Base-by-base conservation (phyloP, 2,888 invertebrate species). In the Pammene aurita region DNA sequence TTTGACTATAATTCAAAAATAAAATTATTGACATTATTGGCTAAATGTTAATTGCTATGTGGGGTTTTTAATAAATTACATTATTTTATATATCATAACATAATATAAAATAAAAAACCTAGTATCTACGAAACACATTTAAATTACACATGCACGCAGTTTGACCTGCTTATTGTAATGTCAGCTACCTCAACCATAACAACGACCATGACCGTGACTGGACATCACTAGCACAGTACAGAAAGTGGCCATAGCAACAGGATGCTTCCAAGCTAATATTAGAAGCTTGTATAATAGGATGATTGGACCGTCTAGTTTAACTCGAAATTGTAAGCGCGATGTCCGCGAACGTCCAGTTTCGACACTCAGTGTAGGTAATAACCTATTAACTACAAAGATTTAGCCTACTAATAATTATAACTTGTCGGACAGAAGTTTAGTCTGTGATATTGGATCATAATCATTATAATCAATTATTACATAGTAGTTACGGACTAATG, bases 371-470 rank as follows among this genome's bases (percentile, higher is more conserved):
- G 18, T 10, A 11, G 26, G 52, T 34, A 26, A 2, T 13, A 2
- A 42, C 11, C 11, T 16, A 50, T 11, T 26, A 50, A 50, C 18
- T 50, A 0, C 18, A 6, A 50, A 0, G 52, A 26, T 52, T 26
- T 52, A 11, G 2, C 9, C 16, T 52, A 7, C 7, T 52, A 26
- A 26, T 44, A 14, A n/a, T 46, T 46, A 4, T n/a, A 48, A 46
- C 14, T 48, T 67, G 52, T 38, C 38, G 35, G 65, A 54, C 69
- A 48, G 1, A 55, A 63, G 54, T 60, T 60, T 34, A 60, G 64
- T 65, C 69, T 69, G 65, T 69, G 69, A 69, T 69, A 69, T 69
- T 54, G 46, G 64, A 60, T 60, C 69, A 69, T 69, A 65, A 69
- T 69, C 64, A 60, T 60, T 64, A 69, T 69, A 65, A 69, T 69